Percentiles rank a stretch among this genome's conserved stretches.
Conservation (phyloP, 2,888 invertebrate species). For the Orthosia incerta region DNA sequence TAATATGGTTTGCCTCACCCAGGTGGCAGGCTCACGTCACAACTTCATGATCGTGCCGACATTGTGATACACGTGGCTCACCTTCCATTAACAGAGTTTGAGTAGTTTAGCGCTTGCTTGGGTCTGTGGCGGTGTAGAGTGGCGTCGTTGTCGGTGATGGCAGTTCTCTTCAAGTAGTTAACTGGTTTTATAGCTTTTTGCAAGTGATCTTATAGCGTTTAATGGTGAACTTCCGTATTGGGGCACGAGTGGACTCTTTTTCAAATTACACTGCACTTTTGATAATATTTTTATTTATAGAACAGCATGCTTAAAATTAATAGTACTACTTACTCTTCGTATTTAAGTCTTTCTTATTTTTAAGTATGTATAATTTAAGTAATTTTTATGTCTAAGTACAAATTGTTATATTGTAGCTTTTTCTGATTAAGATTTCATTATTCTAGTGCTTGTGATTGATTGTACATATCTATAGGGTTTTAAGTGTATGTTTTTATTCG, state of each 20-base stretch:
- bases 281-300: slow-evolving; percentile 41
- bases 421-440: slow-evolving; percentile 2
- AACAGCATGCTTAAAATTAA: slow-evolving; percentile 63
- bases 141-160: slow-evolving; percentile 82
- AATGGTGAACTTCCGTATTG: slow-evolving; percentile 53
- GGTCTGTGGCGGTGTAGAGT: slow-evolving; percentile 79
- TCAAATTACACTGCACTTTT: slow-evolving; percentile 61
- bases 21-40: slow-evolving; percentile 75
- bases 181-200: slow-evolving; percentile 66
- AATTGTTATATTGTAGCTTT: slow-evolving; percentile 24
- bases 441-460: slow-evolving; percentile 45
- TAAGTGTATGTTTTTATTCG: slow-evolving; percentile 34
- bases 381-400: slow-evolving; percentile 41
- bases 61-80: slow-evolving; percentile 68
- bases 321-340: slow-evolving; percentile 54
- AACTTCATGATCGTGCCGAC: slow-evolving; percentile 52
- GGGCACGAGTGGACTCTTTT: slow-evolving; percentile 54
- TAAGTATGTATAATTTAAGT: slow-evolving; percentile 57
- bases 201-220: slow-evolving; percentile 64
- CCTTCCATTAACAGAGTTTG: slow-evolving; percentile 80
- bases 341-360: slow-evolving; percentile 51
- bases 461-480: slow-evolving; percentile 49
- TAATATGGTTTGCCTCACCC: slow-evolving; percentile 84
- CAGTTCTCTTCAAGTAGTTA: slow-evolving; percentile 57
- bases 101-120: slow-evolving; percentile 88